Base-by-base conservation (phyloP, 2,797 vertebrate genomes). In the Enteromius thamalakanensis region DNA sequence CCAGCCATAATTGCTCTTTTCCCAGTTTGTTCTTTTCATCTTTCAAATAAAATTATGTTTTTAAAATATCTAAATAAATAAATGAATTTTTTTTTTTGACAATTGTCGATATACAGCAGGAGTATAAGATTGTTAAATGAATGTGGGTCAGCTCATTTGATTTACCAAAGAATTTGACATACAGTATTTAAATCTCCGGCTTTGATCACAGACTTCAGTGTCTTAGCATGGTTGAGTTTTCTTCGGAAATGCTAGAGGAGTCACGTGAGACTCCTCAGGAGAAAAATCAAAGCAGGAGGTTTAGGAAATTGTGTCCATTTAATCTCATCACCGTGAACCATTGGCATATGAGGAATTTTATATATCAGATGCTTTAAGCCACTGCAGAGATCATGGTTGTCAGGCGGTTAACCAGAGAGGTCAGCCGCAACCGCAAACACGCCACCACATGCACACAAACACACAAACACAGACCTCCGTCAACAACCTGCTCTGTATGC, bases 341-440 rank as follows among this genome's bases (percentile, higher is more conserved):
- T 42, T 14, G 4, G 17, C 34, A 23, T 40, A 10, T 11, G 0
- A 64, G 40, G 9, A 6, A 65, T 65, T 51, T 26, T 81, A 58
- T 26, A 26, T 60, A 40, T 49, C 15, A 40, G 29, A 53, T 86
- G 89, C 87, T 87, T 7, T 17, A 89, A 89, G 88, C 89, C 80
- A 40, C 80, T 55, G 62, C 29, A 29, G 62, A 60, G 55, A 80
- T 21, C 29, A 74, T 12, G 12, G 62, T 34, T 80, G 58, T 84
- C 19, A 40, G 29, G 9, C 0, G 19, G 26, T 47, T 49, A 85
- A 37, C 19, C 49, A 80, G 32, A 68, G 80, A 85, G 53, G 77
- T 83, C 60, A 85, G 75, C 72, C 74, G 45, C 34, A 32, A 83
- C 77, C 79, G 26, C 78, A 74, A 23, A 64, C 49, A 83, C 11